Percentiles rank a stretch among this genome's conserved stretches.
Conservation (phyloP, 2,888 invertebrate genomes). For the Cremastinae sp. region DNA sequence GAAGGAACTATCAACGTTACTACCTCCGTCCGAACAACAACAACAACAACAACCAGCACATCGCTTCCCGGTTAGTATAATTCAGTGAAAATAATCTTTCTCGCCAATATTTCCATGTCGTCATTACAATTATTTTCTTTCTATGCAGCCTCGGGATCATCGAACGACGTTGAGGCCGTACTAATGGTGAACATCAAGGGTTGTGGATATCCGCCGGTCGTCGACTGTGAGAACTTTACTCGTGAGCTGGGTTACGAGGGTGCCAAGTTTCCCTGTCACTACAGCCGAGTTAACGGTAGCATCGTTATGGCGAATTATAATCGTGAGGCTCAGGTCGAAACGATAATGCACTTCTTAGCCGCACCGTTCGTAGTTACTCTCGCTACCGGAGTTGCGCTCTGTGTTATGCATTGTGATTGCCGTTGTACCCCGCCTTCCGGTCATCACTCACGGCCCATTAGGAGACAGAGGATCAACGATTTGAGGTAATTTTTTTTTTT, state of each 20-base stretch:
- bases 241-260: slow-evolving; percentile 86
- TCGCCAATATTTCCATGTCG: slow-evolving; percentile 9
- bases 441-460: slow-evolving; percentile 82
- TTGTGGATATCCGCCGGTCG: slow-evolving; percentile 90
- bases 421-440: slow-evolving; percentile 85
- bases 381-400: slow-evolving; percentile 91
- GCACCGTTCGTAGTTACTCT: slow-evolving; percentile 92
- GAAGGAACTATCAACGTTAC: slow-evolving; percentile 53
- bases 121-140: slow-evolving; percentile 20
- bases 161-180: slow-evolving; percentile 83
- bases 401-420: slow-evolving; percentile 94
- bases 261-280: slow-evolving; percentile 85
- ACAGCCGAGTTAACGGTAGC: slow-evolving; percentile 89
- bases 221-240: slow-evolving; percentile 89
- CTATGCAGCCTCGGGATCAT: slow-evolving; percentile 62
- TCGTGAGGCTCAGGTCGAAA: slow-evolving; percentile 89
- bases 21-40: slow-evolving; percentile 49
- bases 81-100: slow-evolving; percentile 1
- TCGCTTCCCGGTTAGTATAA: slow-evolving; percentile 71
- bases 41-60: slow-evolving; percentile 62
- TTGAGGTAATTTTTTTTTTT: slow-evolving; percentile 80
- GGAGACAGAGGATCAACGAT: slow-evolving; percentile 82
- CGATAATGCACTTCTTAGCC: slow-evolving; percentile 91
- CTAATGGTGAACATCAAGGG: slow-evolving; percentile 91
- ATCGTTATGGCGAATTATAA: slow-evolving; percentile 93